A percentile compares a stretch with the other conserved stretches of the same genome.
phyloP scores from a whole-genome alignment of 2,797 vertebrate genomes.

The Brachyrhaphis roseni region DNA sequence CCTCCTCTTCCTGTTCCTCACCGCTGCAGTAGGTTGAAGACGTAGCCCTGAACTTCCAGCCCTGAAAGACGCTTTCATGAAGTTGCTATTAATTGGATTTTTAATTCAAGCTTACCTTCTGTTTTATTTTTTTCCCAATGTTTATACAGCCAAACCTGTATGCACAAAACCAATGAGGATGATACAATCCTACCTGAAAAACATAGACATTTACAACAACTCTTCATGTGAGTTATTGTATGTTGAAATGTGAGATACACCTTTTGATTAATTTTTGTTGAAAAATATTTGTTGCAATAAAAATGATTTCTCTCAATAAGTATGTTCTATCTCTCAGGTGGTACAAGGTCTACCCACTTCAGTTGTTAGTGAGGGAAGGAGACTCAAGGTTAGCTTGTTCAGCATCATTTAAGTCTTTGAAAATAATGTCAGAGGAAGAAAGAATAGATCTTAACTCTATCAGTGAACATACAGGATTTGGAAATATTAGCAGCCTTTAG shows the following conservation, averaged over 20 bases:
- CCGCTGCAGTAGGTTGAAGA: constrained; percentile 12
- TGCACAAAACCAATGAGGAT: neutral
- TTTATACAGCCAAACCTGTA: neutral
- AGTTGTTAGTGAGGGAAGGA: neutral
- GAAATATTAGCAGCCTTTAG: neutral
- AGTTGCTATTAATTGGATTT: constrained; percentile 12
- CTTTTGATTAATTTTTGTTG: neutral
- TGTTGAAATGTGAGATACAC: neutral
- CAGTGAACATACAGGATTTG: neutral
- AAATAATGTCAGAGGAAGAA: neutral
- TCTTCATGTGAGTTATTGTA: neutral
- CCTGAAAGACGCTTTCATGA: constrained; percentile 2
- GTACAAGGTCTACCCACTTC: neutral
- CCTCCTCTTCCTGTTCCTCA: constrained; percentile 10
- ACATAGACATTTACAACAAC: neutral
- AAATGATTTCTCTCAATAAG: neutral
- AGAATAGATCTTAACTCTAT: neutral
- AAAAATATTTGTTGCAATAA: neutral
- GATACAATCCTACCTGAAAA: neutral
- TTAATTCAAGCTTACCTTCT: neutral
- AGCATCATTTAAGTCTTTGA: neutral
- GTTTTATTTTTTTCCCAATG: neutral
- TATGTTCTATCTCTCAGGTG: neutral
- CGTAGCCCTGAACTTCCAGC: constrained; percentile 1
- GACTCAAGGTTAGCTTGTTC: neutral